Base-by-base conservation (phyloP, 2,888 invertebrate species). In the Nebria brevicollis region DNA sequence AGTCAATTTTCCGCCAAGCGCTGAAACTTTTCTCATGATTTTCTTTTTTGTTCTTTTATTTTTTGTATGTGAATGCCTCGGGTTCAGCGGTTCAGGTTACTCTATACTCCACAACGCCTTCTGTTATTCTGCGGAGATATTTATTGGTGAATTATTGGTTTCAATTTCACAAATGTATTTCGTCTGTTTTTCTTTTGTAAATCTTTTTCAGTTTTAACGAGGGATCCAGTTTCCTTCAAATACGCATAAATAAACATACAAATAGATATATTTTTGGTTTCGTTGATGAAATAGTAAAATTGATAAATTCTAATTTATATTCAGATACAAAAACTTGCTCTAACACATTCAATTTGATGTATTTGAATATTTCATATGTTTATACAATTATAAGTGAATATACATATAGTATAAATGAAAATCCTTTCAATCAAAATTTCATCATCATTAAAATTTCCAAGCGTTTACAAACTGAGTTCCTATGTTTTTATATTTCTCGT, bases 121-220 rank as follows among this genome's bases (percentile, higher is more conserved):
- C 8, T 54, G 54, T 8, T 54, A 54, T 54, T 54, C 54, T 6
- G 7, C 8, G 13, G 7, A 54, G 54, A 54, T 54, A 54, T 54
- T 54, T 54, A 54, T 54, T 54, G 54, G 54, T 54, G 13, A 54
- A 54, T 11, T 54, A 54, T 54, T 54, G 54, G 54, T 54, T 54
- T 54, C 54, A 54, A 54, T 54, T 54, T 54, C 54, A 54, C 54
- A 54, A 54, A 54, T 54, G 54, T 54, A 54, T 54, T 54, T 54
- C 8, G 1, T 54, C 54, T 54, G 54, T 13, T 11, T 54, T 54
- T 54, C 7, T 13, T 54, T 54, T 54, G 1, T 54, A 54, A 54
- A 54, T 54, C 54, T 54, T 54, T 54, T 54, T 13, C 54, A 54
- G 2, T 54, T 54, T 54, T 54, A 54, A 54, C 54, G 8, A 54